Percentiles rank a stretch among this genome's conserved stretches.
These are phyloP conservation scores for Ophonus ardosiacus DNA, from an alignment of 2,888 invertebrate genomes.

Conservation along the genomic window DNA sequence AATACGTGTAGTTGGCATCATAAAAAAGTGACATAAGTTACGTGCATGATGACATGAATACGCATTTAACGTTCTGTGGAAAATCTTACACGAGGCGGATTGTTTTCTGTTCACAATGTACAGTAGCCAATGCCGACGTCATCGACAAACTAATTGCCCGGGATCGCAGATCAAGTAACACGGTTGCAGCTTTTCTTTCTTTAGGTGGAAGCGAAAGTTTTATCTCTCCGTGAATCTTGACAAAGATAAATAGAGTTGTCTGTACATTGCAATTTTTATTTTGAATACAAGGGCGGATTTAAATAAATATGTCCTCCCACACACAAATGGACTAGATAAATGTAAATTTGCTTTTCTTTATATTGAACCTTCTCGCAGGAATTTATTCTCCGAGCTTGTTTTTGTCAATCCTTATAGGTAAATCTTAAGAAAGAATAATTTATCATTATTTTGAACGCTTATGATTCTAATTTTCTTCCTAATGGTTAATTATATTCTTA, in stretches of 20 bases:
- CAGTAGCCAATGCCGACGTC: slow-evolving; percentile 2
- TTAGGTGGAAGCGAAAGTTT: slow-evolving; percentile 6
- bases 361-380: neutral
- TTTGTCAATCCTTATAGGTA: too few relatives aligned
- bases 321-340: neutral
- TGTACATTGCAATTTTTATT: neutral
- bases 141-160: slow-evolving; percentile 14
- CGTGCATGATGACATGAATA: slow-evolving; percentile 16
- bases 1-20: neutral
- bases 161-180: slow-evolving; percentile 19
- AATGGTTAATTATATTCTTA: too few relatives aligned
- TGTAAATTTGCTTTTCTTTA: neutral
- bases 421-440: too few relatives aligned
- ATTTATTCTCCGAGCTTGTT: neutral
- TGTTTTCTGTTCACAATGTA: neutral
- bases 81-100: neutral
- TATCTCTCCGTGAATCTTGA: slow-evolving; percentile 16
- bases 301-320: slow-evolving; percentile 25
- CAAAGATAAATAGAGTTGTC: slow-evolving; percentile 8
- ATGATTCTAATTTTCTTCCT: too few relatives aligned
- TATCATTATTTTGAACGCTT: too few relatives aligned
- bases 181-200: slow-evolving; percentile 2
- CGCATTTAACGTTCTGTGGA: neutral
- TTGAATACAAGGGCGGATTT: neutral
- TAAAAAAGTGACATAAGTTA: slow-evolving; percentile 38